Conservation (phyloP, 2,797 vertebrate genomes). For the Epinephelus awoara region DNA sequence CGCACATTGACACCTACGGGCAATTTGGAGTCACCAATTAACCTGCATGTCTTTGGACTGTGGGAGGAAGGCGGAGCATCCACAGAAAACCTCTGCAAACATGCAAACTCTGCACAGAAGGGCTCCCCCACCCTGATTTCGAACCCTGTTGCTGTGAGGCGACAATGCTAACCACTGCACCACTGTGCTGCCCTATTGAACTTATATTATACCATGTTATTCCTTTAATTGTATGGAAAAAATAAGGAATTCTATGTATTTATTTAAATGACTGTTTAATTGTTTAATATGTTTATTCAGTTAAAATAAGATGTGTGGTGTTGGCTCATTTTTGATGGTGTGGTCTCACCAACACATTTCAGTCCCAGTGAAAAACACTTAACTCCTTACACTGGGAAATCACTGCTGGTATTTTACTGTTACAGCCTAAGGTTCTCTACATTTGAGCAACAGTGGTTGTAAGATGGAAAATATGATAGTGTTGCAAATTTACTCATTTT, state of each 20-base stretch:
- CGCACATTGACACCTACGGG: no score
- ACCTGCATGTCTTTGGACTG: no score
- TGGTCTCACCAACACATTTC: conserved; percentile 4
- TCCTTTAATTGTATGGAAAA: background rate
- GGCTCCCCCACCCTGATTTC: no score
- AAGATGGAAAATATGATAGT: background rate
- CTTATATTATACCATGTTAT: background rate
- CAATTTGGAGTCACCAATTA: no score
- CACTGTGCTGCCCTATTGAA: no score
- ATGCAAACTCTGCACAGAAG: no score
- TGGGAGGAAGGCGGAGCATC: no score
- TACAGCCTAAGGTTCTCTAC: background rate
- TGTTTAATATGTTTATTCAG: background rate
- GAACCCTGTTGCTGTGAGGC: no score
- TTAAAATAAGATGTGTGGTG: background rate
- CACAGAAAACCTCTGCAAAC: no score
- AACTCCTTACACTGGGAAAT: conserved; percentile 18
- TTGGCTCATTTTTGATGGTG: background rate
- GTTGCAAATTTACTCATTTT: background rate
- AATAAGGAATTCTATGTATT: background rate
- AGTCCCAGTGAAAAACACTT: conserved; percentile 16
- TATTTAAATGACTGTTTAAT: background rate
- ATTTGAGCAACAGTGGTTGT: conserved; percentile 16
- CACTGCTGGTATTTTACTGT: conserved; percentile 2
- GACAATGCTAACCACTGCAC: no score